These are phyloP conservation scores for Cottoperca gobio DNA, from an alignment of 2,797 vertebrate genomes.

Conservation along the genomic window DNA sequence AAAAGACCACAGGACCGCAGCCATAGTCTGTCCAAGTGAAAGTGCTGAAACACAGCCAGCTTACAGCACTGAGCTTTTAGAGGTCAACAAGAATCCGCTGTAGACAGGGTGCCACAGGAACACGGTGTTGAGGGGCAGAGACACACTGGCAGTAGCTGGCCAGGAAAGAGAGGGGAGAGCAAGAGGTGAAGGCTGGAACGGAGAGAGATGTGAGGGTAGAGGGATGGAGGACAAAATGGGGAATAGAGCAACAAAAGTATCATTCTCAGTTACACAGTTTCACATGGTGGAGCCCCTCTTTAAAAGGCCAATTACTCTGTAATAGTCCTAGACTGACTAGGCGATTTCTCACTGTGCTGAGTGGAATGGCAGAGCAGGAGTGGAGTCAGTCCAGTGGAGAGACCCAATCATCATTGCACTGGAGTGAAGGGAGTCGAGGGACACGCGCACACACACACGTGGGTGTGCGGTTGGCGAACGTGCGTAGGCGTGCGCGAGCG, in stretches of 20 bases:
- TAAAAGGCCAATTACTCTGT: slow-evolving; percentile 85
- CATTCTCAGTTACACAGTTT: slow-evolving; percentile 83
- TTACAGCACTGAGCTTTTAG: slow-evolving; percentile 51
- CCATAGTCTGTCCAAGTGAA: slow-evolving; percentile 10
- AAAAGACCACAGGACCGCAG: too few relatives aligned
- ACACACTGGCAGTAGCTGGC: slow-evolving; percentile 66
- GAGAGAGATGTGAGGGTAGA: slow-evolving; percentile 30
- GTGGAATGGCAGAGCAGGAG: slow-evolving; percentile 75
- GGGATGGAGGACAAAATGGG: slow-evolving; percentile 59
- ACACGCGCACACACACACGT: slow-evolving; percentile 39
- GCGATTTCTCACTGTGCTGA: slow-evolving; percentile 81
- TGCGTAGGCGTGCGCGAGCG: slow-evolving; percentile 21
- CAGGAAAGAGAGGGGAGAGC: neutral
- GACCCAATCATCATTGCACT: slow-evolving; percentile 78
- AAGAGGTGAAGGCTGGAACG: slow-evolving; percentile 39
- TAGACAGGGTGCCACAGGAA: slow-evolving; percentile 55
- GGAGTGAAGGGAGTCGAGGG: slow-evolving; percentile 73
- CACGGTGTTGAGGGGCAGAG: slow-evolving; percentile 60
- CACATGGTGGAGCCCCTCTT: slow-evolving; percentile 83
- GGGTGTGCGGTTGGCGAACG: neutral
- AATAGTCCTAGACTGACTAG: slow-evolving; percentile 80
- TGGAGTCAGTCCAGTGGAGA: slow-evolving; percentile 79
- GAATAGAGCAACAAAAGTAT: slow-evolving; percentile 66
- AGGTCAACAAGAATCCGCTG: slow-evolving; percentile 59
- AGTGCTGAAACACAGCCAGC: slow-evolving; percentile 63